A percentile compares a stretch with the other conserved stretches of the same genome.
Conservation (phyloP, 1,140 invertebrate genomes). For the Thalassaphorura encarpata region DNA sequence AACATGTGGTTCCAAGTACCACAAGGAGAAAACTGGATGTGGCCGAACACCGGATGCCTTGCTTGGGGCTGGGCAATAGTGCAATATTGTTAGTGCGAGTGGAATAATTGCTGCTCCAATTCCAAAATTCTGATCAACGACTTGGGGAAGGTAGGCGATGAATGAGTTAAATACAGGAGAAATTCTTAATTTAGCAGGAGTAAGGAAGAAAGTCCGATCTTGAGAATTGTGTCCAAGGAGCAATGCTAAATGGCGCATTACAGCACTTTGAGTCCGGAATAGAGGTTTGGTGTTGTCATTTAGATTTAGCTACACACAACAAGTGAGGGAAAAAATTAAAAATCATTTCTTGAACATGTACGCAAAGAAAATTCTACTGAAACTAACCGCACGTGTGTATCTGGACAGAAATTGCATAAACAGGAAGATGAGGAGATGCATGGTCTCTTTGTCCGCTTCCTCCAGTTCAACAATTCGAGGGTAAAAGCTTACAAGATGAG, state of each 20-base stretch:
- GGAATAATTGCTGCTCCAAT: constrained; percentile 79
- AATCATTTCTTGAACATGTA: constrained; percentile 3
- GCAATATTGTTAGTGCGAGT: constrained; percentile 70
- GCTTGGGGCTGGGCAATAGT: constrained; percentile 74
- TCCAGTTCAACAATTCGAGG: constrained; percentile 81
- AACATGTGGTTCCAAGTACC: constrained; percentile 72
- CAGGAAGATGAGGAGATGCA: constrained; percentile 88
- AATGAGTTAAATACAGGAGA: constrained; percentile 95
- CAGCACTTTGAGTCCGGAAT: constrained; percentile 68
- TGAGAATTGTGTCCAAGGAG: constrained; percentile 85
- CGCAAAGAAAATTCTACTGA: too few relatives aligned
- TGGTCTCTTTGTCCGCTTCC: constrained; percentile 89
- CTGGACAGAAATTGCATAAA: constrained; percentile 89
- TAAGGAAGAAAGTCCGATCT: constrained; percentile 79
- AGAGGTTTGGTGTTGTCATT: constrained; percentile 66
- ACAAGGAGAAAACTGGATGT: constrained; percentile 67
- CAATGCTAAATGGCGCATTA: constrained; percentile 84
- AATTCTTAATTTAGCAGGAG: constrained; percentile 72
- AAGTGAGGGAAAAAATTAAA: constrained; percentile 20
- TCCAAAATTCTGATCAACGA: constrained; percentile 80
- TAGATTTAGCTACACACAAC: constrained; percentile 64
- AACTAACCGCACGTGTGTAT: constrained; percentile 51
- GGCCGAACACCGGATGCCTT: constrained; percentile 42
- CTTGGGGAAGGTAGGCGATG: constrained; percentile 79
- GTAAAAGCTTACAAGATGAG: constrained; percentile 53